A percentile compares a stretch with the other conserved stretches of the same genome.
Conservation (phyloP, 2,888 invertebrate species). For the Hofmannophila pseudospretella region DNA sequence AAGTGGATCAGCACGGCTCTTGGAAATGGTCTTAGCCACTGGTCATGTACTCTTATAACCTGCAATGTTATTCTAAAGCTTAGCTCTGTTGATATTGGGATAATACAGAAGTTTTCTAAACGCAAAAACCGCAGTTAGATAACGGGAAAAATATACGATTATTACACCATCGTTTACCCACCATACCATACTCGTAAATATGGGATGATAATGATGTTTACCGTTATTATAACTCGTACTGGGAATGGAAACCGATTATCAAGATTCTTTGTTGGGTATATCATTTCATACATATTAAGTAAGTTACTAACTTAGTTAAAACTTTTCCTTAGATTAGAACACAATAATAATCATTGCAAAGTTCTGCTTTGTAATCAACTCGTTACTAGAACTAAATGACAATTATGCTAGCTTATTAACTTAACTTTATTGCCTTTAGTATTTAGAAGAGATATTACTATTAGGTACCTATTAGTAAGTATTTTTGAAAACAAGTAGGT, state of each 20-base stretch:
- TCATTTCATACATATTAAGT: not conserved
- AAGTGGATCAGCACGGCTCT: not conserved
- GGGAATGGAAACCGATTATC: slow-evolving; percentile 1
- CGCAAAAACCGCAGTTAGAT: slow-evolving; percentile 52
- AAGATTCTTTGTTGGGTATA: not conserved
- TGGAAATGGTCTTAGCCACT: slow-evolving; percentile 16
- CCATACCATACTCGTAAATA: slow-evolving; percentile 45
- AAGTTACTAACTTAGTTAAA: too few relatives aligned
- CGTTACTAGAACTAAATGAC: too few relatives aligned
- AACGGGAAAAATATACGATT: slow-evolving; percentile 42
- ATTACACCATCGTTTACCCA: slow-evolving; percentile 46
- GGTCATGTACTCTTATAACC: slow-evolving; percentile 37
- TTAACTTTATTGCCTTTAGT: too few relatives aligned
- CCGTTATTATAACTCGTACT: slow-evolving; percentile 7
- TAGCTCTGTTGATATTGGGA: slow-evolving; percentile 50
- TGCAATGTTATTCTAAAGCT: slow-evolving; percentile 41
- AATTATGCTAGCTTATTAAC: too few relatives aligned
- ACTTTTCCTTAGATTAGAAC: too few relatives aligned
- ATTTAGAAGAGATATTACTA: too few relatives aligned
- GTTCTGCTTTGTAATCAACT: too few relatives aligned
- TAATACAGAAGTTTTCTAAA: slow-evolving; percentile 44
- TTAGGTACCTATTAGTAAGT: too few relatives aligned
- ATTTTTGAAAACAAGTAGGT: too few relatives aligned
- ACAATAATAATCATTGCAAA: too few relatives aligned
- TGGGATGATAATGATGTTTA: slow-evolving; percentile 42